phyloP scores from a whole-genome alignment of 2,797 vertebrate species.

The Xyrichtys novacula region DNA sequence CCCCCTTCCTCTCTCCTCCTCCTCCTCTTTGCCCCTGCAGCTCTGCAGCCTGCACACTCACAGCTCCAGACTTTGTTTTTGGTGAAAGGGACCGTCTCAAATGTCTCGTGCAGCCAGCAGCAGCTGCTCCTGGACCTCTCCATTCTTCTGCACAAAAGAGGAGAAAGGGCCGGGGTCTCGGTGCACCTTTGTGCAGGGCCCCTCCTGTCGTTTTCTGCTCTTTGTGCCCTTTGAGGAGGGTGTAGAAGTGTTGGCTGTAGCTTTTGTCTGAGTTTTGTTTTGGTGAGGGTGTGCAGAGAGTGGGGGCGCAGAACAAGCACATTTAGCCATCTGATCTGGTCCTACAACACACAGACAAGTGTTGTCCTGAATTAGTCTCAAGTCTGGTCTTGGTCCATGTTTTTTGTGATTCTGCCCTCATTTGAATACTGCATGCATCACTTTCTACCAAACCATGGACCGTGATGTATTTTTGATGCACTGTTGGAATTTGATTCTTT shows the following conservation, averaged over 20 bases:
- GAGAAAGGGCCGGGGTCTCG: constrained; percentile 59
- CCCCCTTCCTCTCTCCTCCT: not conserved
- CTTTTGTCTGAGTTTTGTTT: constrained; percentile 78
- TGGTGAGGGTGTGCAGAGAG: constrained; percentile 38
- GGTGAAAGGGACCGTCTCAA: constrained; percentile 80
- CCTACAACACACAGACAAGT: constrained; percentile 15
- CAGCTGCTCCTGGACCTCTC: constrained; percentile 82
- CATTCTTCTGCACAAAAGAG: constrained; percentile 79
- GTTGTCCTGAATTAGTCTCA: constrained; percentile 13
- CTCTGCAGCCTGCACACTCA: constrained; percentile 60
- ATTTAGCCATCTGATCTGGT: constrained; percentile 75
- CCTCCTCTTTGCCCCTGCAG: constrained; percentile 19
- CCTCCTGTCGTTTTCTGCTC: constrained; percentile 62
- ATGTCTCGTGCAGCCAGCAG: constrained; percentile 80
- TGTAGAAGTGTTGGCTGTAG: constrained; percentile 73
- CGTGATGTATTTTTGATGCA: not conserved
- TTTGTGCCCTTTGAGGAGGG: constrained; percentile 74
- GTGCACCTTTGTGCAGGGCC: constrained; percentile 74
- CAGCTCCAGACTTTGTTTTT: constrained; percentile 80
- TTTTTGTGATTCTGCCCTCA: not conserved
- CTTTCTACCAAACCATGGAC: not conserved
- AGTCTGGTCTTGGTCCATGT: not conserved
- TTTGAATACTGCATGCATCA: not conserved
- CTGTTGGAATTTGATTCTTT: not conserved
- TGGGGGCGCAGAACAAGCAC: constrained; percentile 27